phyloP scores from a whole-genome alignment of 1,140 invertebrate genomes.

The Philaenus spumarius region DNA sequence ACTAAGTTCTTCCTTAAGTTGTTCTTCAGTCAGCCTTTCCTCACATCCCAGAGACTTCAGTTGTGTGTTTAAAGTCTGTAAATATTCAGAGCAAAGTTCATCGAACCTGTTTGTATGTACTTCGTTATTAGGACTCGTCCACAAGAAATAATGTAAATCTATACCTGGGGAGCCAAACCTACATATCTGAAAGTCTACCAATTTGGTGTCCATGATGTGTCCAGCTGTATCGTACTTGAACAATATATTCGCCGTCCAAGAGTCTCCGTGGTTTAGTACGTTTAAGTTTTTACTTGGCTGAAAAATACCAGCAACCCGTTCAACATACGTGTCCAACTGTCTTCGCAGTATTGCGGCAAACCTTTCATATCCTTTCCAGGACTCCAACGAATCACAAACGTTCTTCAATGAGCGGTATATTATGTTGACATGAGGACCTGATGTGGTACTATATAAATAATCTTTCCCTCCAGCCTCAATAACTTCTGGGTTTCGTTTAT shows the following conservation, averaged over 20 bases:
- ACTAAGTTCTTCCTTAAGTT: background rate
- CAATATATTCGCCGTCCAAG: constrained; percentile 27
- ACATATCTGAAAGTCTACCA: constrained; percentile 21
- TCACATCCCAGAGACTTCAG: background rate
- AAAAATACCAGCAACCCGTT: background rate
- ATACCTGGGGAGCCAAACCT: constrained; percentile 18
- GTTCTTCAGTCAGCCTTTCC: background rate
- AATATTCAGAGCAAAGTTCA: background rate
- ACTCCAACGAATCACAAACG: background rate
- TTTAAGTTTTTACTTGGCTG: background rate
- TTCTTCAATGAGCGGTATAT: background rate
- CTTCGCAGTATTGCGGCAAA: background rate
- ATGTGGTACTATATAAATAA: background rate
- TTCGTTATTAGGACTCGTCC: constrained; percentile 10
- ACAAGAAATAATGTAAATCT: constrained; percentile 25
- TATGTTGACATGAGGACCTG: background rate
- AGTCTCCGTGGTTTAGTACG: constrained; percentile 28
- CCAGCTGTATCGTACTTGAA: constrained; percentile 11
- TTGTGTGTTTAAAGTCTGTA: background rate
- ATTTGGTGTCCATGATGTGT: background rate
- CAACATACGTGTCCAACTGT: background rate
- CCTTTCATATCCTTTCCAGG: background rate
- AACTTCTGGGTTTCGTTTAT: constrained; percentile 11
- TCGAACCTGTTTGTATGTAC: background rate
- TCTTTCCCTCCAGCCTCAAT: background rate